Evolutionary conservation across 53 echinoderm and acorn worm species (phyloP), one percentile per base, ranked within the genome.

Genomic region (Stichopus horrens): DNA sequence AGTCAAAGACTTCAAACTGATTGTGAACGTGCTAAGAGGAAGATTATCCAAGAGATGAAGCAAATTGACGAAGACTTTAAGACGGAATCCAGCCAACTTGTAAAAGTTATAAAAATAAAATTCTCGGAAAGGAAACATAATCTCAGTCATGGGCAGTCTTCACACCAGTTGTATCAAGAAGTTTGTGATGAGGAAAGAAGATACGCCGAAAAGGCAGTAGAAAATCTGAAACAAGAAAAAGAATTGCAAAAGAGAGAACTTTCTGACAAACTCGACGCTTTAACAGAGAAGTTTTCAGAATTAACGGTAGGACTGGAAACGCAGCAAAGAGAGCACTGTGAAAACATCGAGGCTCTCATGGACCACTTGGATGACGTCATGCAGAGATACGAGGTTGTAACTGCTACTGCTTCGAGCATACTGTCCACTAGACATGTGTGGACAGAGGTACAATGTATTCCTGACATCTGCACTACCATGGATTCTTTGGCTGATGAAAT

Each of bases 381-480:
- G 5, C 57, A 81, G 56, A 19, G 81, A 19, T 81, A 81, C 8
- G 81, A 81, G 58, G 56, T 56, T 11, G 19, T 57, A 13, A 57
- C 16, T 21, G 58, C 81, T 7, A 58, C 81, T n/a, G 18, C 81
- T 14, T 55, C 81, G 58, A 56, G 57, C 14, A 81, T 81, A 56
- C 55, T 81, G 9, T n/a, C 56, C 7, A 21, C 81, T 56, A 58
- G 8, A 8, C n/a, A 81, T 20, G 81, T 56, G 22, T 81, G 81
- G 81, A 81, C 81, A 21, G 58, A 21, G 10, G 58, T 56, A 11
- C 81, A 19, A 81, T 81, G 81, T 81, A 58, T 81, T 56, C 81
- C 81, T 7, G 58, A 21, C 18, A 81, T 81, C n/a, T 19, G 58
- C 18, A 4, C 81, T 52, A 57, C 81, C 9, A 13, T n/a, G 16